These are phyloP conservation scores for Campoletis raptor DNA, from an alignment of 2,888 invertebrate genomes.

Conservation along the genomic window DNA sequence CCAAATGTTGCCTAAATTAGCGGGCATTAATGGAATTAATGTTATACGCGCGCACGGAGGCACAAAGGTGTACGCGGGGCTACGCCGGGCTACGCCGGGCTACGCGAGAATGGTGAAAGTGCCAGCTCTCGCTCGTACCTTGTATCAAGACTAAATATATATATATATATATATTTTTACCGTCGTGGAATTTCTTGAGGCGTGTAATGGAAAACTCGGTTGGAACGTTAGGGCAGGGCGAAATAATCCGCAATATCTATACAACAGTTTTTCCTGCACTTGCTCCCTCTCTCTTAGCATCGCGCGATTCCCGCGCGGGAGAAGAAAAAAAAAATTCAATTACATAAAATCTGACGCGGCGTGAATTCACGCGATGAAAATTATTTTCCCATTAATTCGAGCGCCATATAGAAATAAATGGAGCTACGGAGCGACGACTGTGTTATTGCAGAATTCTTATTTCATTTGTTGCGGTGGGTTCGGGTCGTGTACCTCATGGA, in stretches of 20 bases:
- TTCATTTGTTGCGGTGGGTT: not conserved
- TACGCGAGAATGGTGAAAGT: constrained; percentile 72
- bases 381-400: no score
- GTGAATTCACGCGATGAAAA: not conserved
- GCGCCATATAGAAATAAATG: no score
- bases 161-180: not conserved
- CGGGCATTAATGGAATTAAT: not conserved
- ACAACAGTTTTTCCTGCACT: constrained; percentile 57
- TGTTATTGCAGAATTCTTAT: no score
- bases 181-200: constrained; percentile 64
- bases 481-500: not conserved
- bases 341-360: not conserved
- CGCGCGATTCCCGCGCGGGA: not conserved
- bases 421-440: no score
- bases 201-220: constrained; percentile 58
- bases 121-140: constrained; percentile 41
- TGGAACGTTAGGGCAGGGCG: constrained; percentile 8
- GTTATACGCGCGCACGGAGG: not conserved
- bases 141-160: constrained; percentile 17
- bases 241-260: not conserved
- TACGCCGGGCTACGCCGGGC: constrained; percentile 54
- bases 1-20: no score
- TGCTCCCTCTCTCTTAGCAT: not conserved
- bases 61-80: constrained; percentile 42
- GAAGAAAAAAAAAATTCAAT: not conserved